Base-by-base conservation (phyloP, 2,888 invertebrate genomes). In the Epirrhoe tristata region DNA sequence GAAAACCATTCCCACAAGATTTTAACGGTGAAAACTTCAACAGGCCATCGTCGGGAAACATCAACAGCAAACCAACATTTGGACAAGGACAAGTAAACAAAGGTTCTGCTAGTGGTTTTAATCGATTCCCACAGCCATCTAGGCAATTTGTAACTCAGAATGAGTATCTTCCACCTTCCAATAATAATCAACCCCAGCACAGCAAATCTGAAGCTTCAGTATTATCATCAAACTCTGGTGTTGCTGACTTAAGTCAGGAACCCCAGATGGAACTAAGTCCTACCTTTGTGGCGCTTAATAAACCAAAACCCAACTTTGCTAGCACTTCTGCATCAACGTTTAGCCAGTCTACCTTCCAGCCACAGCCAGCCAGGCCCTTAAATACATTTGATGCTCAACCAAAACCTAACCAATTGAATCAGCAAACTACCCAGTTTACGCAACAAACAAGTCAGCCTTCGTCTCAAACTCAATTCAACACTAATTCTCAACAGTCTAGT, bases 151-250 rank as follows among this genome's bases (percentile, higher is more conserved):
- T 72, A 52, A 65, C 77, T 48, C 80, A 74, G 6, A 83, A 80
- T 66, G 82, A 84, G 55, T 83, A 84, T 54, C 74, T 81, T 48
- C 81, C 84, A 36, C 85, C 85, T 17, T 56, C 71, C n/a, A 74
- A 63, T 32, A 73, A 71, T 46, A 70, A 71, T 17, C 77, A 70
- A 54, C 52, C 64, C 7, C 58, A 68, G 8, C 10, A 53, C 5
- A 52, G 48, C 4, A 70, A 58, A 55, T 52, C 66, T 34, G 54
- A 65, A 68, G 8, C 8, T 7, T 59, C 55, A 51, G 31, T 31
- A 54, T 43, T 16, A 24, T 55, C n/a, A 14, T 12, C n/a, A n/a
- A 58, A 48, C 8, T 8, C 14, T 55, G 58, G 48, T 3, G 43
- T n/a, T 52, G 6, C 36, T 6, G 36, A 14, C 12, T 52, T 46